Evolutionary conservation across 2,888 invertebrate species (phyloP).

Genomic region (Drosophila rubida): DNA sequence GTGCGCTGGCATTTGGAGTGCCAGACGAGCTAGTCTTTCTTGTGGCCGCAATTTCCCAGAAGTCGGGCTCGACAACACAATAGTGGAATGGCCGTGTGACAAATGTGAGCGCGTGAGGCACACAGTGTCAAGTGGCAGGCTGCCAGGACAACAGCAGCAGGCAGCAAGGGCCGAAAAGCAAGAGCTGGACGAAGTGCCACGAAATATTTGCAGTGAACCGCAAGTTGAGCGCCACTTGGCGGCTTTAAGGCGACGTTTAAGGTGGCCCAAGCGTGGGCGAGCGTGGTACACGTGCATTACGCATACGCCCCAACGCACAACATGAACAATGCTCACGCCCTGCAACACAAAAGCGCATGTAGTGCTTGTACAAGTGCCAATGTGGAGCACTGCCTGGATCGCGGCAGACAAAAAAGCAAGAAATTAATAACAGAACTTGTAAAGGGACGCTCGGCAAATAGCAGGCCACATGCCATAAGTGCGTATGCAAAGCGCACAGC

Average conservation of each 20-base stretch:
- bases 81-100: slow-evolving; percentile 28
- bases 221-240: neutral
- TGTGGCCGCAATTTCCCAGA: slow-evolving; percentile 14
- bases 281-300: slow-evolving; percentile 33
- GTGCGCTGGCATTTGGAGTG: slow-evolving; percentile 42
- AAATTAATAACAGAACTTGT: slow-evolving; percentile 53
- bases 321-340: slow-evolving; percentile 53
- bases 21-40: neutral
- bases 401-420: slow-evolving; percentile 1
- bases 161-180: neutral
- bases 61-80: slow-evolving; percentile 7
- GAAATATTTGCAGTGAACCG: slow-evolving; percentile 29
- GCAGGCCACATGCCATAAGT: slow-evolving; percentile 40
- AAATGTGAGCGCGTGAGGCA: slow-evolving; percentile 54
- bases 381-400: neutral
- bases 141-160: slow-evolving; percentile 27
- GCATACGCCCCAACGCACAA: slow-evolving; percentile 34
- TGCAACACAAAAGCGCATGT: slow-evolving; percentile 51
- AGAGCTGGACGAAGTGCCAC: slow-evolving; percentile 1
- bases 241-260: slow-evolving; percentile 21
- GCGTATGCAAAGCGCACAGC: slow-evolving; percentile 51
- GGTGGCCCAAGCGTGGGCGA: neutral
- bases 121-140: slow-evolving; percentile 49
- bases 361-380: slow-evolving; percentile 19
- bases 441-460: slow-evolving; percentile 2